Percentiles rank a stretch among this genome's conserved stretches.
phyloP scores from a whole-genome alignment of 2,113 vertebrate species.

The Herpailurus yagouaroundi region DNA sequence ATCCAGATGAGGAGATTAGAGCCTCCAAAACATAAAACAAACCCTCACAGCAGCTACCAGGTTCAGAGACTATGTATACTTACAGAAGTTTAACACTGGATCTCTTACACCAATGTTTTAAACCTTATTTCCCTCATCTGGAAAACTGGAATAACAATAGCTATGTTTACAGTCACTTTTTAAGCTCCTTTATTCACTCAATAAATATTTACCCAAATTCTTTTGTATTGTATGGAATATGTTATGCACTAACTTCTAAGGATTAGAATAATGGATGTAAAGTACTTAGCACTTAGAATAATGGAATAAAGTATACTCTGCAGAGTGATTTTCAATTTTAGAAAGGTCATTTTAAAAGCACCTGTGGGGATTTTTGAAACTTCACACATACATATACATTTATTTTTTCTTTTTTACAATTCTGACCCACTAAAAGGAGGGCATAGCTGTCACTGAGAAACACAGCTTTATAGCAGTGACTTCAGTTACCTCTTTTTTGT shows the following conservation, averaged over 20 bases:
- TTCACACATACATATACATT: background rate
- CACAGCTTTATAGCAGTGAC: background rate
- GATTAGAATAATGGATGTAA: background rate
- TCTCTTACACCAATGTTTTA: background rate
- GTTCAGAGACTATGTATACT: background rate
- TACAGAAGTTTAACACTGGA: background rate
- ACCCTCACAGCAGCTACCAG: background rate
- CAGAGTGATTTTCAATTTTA: background rate
- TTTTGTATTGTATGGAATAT: background rate
- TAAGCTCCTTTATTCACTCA: background rate
- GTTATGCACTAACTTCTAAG: background rate
- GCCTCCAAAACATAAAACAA: background rate
- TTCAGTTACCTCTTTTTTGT: background rate
- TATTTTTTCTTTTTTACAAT: background rate
- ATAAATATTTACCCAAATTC: background rate
- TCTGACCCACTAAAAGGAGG: background rate
- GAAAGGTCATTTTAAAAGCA: background rate
- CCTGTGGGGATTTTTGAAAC: background rate
- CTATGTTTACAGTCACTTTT: background rate
- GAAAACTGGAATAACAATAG: background rate
- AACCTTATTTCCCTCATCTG: too few relatives aligned
- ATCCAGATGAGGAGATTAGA: background rate
- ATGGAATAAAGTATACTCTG: background rate
- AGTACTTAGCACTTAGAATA: too few relatives aligned
- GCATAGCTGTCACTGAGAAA: background rate